Base-by-base conservation (phyloP, 2,888 invertebrate species). In the Biston betularia region DNA sequence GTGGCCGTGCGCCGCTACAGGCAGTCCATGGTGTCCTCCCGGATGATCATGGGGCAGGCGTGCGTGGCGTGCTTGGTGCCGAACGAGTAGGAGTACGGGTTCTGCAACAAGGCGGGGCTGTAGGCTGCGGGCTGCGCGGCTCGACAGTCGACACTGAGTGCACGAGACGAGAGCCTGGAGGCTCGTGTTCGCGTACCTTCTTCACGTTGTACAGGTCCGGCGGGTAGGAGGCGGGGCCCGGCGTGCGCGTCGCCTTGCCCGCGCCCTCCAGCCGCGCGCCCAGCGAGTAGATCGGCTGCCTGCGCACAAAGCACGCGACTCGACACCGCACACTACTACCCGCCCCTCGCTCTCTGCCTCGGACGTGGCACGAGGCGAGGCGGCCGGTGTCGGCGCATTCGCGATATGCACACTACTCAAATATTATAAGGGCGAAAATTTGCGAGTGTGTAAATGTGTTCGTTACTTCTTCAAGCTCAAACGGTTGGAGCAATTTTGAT, bases 21-120 rank as follows among this genome's bases (percentile, higher is more conserved):
- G 71, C 94, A 93, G 77, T 95, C 94, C 90, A 95, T 92, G 56
- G 94, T 94, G 79, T 96, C 95, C 65, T 95, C 93, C 34, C 93
- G 92, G 56, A 95, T 94, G 74, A 96, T 92, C 84, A 95, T 94
- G 6, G 95, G 94, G 46, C 94, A 90, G 14, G 91, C 88, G 76
- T 91, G 94, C 61, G 89, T 89, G 11, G 90, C 94, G 81, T 95
- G 95, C 68, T 92, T 91, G 15, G 92, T 89, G 40, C 96, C 96
- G 81, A 96, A 96, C 24, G 95, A 95, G 78, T 94, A 96, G 38
- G 93, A 86, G 59, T 93, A 93, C 10, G 89, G 88, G 63, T 89
- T 89, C 85, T 92, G 89, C 0, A 82, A 79, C 33, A 49, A 0
- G 38, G 9, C 38, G 3, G 38, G 38, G n/a, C n/a, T n/a, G n/a